Evolutionary conservation across 2,888 invertebrate species (phyloP), one percentile per base, ranked within the genome.

Genomic region (Apotomis capreana): DNA sequence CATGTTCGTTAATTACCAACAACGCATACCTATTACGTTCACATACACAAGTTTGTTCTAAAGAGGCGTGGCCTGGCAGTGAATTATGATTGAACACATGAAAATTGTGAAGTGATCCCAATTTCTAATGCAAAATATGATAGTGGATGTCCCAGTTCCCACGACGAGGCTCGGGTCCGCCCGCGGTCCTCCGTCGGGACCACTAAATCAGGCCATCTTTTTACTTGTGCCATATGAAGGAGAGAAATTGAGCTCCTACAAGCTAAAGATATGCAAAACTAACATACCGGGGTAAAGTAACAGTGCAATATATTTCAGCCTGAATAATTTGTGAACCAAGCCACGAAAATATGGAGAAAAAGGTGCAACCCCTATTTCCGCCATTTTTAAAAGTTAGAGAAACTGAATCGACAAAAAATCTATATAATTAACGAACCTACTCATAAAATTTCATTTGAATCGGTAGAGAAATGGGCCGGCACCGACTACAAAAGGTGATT

Each of bases 141-240:
- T 72, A 68, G 44, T 55, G 58, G 44, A 52, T 68, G 62, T 52
- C 58, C 68, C 46, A 72, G 52, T 68, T 72, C 9, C 15, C 36
- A 44, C 62, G 58, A 62, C 62, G 54, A 54, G 52, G 55, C 65
- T 49, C 13, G 12, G 13, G 46, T 51, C 54, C 40, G 62, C 67
- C 59, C 12, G 58, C 71, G 58, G 68, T 52, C 52, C 58, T 71
- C 71, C 71, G 13, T 13, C 12, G 71, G 71, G 71, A 68, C 51
- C 71, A 57, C 68, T 68, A 63, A 68, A 72, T 68, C 71, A 68
- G 58, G 68, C 58, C 68, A 68, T 72, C 62, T 63, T 68, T 67
- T 72, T 62, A 72, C 62, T 72, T 72, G 68, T 54, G 58, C 57
- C 52, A 63, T 63, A 72, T 72, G 58, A 72, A 68, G 26, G 26